Base-by-base conservation (phyloP, 1,140 invertebrate genomes). In the Megalopta genalis region DNA sequence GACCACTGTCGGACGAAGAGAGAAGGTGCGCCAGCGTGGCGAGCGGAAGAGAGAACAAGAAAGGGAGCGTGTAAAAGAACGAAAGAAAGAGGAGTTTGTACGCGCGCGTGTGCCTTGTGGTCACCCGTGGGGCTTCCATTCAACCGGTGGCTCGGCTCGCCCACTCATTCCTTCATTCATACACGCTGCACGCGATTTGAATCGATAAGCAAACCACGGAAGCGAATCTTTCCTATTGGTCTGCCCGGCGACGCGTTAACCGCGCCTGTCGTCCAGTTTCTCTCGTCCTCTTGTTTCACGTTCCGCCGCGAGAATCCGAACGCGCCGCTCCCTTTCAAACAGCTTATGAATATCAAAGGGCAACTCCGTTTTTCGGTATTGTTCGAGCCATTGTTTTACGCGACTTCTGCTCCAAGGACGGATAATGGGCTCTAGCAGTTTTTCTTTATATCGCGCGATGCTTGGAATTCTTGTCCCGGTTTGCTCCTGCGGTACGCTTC, bases 101-200 rank as follows among this genome's bases (percentile, higher is more conserved):
- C 83, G 83, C 60, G 83, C 83, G 82, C 77, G 71, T 85, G 84
- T 85, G 77, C 80, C 84, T 85, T 80, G 82, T 88, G 85, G 80
- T 88, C 87, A 83, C 83, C 86, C 82, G 71, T 80, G 82, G 83
- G 85, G 85, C 80, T 83, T 80, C 81, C 89, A 90, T 90, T 90
- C 88, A 90, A 88, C 88, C 89, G 88, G 88, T 89, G 88, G 89
- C 88, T 86, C 85, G 83, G 74, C 87, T 88, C 86, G 87, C 87
- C 87, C 88, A 86, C 88, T 90, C 88, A 86, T 89, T 89, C 88
- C 84, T 90, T 90, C 89, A 90, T 90, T 90, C 88, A 89, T 90
- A 90, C 89, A 83, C 85, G 82, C 77, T 72, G 87, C 85, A 89
- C 88, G 88, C 88, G 87, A 90, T 90, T 90, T 90, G 88, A 90